Percentiles rank a stretch among this genome's conserved stretches.
phyloP scores from a whole-genome alignment of 37 sponge, comb jelly and placozoan genomes.

The Cladorhizidae sp. region DNA sequence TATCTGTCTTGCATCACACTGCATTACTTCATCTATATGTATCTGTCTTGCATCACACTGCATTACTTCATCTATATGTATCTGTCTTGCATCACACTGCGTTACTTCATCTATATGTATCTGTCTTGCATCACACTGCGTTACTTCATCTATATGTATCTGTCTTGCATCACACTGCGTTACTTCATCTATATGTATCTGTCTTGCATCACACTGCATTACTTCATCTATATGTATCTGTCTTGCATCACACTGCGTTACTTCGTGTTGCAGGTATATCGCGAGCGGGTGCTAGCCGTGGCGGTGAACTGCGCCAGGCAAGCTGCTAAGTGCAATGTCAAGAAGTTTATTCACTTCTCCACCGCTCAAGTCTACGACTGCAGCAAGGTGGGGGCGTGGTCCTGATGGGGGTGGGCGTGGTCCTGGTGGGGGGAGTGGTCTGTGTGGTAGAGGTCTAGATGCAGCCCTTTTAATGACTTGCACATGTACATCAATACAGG shows the following conservation, averaged over 20 bases:
- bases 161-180: too few relatives aligned
- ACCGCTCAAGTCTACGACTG: slow-evolving; percentile 89
- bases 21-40: too few relatives aligned
- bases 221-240: not conserved
- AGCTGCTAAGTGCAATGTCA: slow-evolving; percentile 63
- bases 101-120: too few relatives aligned
- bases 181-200: too few relatives aligned
- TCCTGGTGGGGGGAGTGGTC: not conserved
- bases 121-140: too few relatives aligned
- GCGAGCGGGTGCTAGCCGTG: slow-evolving; percentile 83
- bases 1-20: too few relatives aligned
- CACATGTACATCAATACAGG: not conserved
- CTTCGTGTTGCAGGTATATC: slow-evolving; percentile 75
- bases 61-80: too few relatives aligned
- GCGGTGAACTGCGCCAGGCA: slow-evolving; percentile 77
- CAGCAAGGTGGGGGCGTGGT: slow-evolving; percentile 59
- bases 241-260: not conserved
- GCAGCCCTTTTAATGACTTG: not conserved
- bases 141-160: too few relatives aligned
- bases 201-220: too few relatives aligned
- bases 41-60: too few relatives aligned
- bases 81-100: too few relatives aligned
- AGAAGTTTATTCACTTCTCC: slow-evolving; percentile 87
- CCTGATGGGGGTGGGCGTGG: not conserved
- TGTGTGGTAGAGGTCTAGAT: not conserved